A percentile compares a stretch with the other conserved stretches of the same genome.
Conservation (phyloP, 2,113 vertebrate genomes). For the Pangasianodon gigas region DNA sequence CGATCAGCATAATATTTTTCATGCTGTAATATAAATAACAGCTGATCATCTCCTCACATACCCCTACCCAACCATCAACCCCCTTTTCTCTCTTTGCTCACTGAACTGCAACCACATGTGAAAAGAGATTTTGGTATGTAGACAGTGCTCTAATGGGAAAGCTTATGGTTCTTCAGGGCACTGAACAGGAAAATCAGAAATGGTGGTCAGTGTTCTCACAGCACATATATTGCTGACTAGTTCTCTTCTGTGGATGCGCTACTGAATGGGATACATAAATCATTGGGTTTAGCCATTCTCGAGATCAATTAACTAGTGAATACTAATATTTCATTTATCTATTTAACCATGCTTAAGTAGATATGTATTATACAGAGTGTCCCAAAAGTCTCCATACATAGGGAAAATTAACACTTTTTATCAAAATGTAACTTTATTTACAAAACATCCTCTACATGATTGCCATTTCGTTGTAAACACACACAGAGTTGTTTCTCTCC, state of each 20-base stretch:
- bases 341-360: not conserved
- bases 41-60: not conserved
- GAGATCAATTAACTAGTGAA: not conserved
- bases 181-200: conserved; percentile 32
- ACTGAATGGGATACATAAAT: conserved; percentile 12
- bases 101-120: not conserved
- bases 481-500: too few species aligned
- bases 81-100: not conserved
- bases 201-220: conserved; percentile 19
- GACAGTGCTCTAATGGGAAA: conserved; percentile 14
- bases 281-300: not conserved
- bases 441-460: too few species aligned
- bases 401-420: too few species aligned
- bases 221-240: not conserved
- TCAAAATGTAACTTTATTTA: too few species aligned
- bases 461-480: too few species aligned
- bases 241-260: not conserved
- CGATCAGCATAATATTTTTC: conserved; percentile 27
- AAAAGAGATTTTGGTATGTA: conserved; percentile 6
- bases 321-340: not conserved
- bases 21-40: conserved; percentile 42
- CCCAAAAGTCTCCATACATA: too few species aligned
- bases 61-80: not conserved
- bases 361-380: not conserved
- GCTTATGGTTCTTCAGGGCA: conserved; percentile 6